Percentiles rank a stretch among this genome's conserved stretches.
These are phyloP conservation scores for Drosophila ambigua DNA, from an alignment of 1,140 invertebrate genomes.

Conservation along the genomic window DNA sequence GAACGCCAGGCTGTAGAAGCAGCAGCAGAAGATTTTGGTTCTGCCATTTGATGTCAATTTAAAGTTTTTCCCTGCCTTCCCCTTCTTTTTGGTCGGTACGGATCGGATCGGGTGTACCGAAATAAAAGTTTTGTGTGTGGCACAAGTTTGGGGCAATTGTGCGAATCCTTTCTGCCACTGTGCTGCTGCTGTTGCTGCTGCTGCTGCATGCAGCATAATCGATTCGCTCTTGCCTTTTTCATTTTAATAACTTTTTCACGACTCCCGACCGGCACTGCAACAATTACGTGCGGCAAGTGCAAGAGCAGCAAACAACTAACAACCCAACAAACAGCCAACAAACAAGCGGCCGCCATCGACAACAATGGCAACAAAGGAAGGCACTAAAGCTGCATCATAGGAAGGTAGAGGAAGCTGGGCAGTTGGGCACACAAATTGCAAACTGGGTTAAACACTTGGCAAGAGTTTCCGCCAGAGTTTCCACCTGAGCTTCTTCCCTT, in stretches of 20 bases:
- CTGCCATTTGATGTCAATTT: conserved; percentile 79
- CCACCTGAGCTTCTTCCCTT: conserved; percentile 53
- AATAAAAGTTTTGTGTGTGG: conserved; percentile 60
- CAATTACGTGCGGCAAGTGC: conserved; percentile 75
- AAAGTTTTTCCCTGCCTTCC: conserved; percentile 56
- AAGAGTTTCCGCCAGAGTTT: conserved; percentile 56
- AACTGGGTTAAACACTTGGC: conserved; percentile 77
- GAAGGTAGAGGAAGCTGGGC: neutral
- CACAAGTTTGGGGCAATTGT: conserved; percentile 56
- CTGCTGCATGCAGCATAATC: conserved; percentile 65
- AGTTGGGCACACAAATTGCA: conserved; percentile 48
- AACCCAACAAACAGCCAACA: conserved; percentile 4
- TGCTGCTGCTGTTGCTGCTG: conserved; percentile 17
- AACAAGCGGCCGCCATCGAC: conserved; percentile 17
- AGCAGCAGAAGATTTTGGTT: conserved; percentile 30
- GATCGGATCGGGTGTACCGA: conserved; percentile 14
- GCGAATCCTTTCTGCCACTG: conserved; percentile 8
- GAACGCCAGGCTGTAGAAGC: conserved; percentile 33
- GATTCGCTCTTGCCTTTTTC: conserved; percentile 73
- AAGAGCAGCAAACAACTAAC: conserved; percentile 51
- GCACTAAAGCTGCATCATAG: conserved; percentile 37
- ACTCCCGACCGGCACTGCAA: conserved; percentile 53
- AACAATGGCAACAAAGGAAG: conserved; percentile 50
- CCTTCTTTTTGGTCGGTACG: conserved; percentile 7
- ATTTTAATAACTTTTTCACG: conserved; percentile 75